Percentiles rank a stretch among this genome's conserved stretches.
Evolutionary conservation across 1,140 invertebrate species (phyloP).

Genomic region (Adelges cooleyi): DNA sequence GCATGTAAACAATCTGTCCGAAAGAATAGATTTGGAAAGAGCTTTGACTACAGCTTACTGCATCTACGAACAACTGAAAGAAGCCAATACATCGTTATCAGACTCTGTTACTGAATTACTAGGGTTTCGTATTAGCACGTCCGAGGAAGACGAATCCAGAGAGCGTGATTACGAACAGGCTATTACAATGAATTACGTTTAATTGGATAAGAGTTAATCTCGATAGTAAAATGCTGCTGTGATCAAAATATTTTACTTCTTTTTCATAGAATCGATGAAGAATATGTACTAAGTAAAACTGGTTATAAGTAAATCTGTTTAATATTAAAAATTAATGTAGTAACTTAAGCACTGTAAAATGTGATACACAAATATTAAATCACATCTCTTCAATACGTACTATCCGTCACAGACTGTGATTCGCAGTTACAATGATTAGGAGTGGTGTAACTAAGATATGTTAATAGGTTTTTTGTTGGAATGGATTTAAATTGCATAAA

Average conservation of each 20-base stretch:
- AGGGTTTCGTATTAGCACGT: not conserved
- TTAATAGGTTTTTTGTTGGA: too few relatives aligned
- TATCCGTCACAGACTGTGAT: too few relatives aligned
- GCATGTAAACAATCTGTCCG: conserved; percentile 87
- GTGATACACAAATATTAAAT: too few relatives aligned
- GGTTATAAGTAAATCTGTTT: too few relatives aligned
- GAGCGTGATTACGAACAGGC: conserved; percentile 22
- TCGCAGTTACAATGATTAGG: too few relatives aligned
- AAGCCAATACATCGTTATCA: conserved; percentile 49
- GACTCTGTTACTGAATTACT: conserved; percentile 21
- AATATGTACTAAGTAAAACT: too few relatives aligned
- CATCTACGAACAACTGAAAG: conserved; percentile 71
- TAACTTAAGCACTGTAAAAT: too few relatives aligned
- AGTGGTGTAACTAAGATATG: too few relatives aligned
- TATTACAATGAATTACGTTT: conserved; percentile 36
- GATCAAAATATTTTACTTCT: conserved; percentile 13
- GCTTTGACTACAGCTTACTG: conserved; percentile 75
- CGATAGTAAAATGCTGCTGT: not conserved
- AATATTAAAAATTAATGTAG: too few relatives aligned
- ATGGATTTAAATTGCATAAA: too few relatives aligned
- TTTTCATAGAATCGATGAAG: too few relatives aligned
- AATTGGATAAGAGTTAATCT: not conserved
- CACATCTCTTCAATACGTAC: too few relatives aligned
- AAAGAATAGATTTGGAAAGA: conserved; percentile 65
- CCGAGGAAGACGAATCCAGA: conserved; percentile 6